A percentile compares a stretch with the other conserved stretches of the same genome.
These are phyloP conservation scores for Listronotus bonariensis DNA, from an alignment of 1,140 invertebrate genomes.

Conservation along the genomic window DNA sequence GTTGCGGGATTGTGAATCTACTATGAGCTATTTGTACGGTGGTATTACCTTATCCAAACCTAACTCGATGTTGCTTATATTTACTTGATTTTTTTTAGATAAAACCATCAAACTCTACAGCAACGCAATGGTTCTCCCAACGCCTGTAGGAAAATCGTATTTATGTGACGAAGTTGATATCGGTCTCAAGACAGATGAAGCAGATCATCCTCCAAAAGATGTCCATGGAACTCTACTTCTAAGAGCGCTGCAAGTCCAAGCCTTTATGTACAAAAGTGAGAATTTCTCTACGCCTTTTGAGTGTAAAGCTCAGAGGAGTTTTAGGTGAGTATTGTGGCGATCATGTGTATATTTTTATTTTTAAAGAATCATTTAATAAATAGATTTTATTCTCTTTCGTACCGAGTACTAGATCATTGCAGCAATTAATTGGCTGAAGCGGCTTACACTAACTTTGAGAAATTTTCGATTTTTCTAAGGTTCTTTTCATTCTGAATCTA, in stretches of 20 bases:
- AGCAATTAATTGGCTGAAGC: too few relatives aligned
- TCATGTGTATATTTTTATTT: too few relatives aligned
- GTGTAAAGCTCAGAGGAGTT: constrained; percentile 56
- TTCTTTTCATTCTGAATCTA: too few relatives aligned
- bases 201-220: constrained; percentile 52
- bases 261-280: constrained; percentile 68
- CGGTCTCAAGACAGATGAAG: constrained; percentile 56
- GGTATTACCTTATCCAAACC: too few relatives aligned
- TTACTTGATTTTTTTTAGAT: constrained; percentile 47
- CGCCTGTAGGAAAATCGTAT: constrained; percentile 83
- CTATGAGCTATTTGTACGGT: too few relatives aligned
- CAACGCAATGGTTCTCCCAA: constrained; percentile 73
- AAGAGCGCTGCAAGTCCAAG: constrained; percentile 56
- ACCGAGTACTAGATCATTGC: too few relatives aligned
- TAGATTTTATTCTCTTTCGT: too few relatives aligned
- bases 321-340: constrained; percentile 52
- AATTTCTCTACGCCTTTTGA: constrained; percentile 65
- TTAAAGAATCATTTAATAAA: too few relatives aligned
- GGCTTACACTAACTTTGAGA: too few relatives aligned
- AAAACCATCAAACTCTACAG: constrained; percentile 63
- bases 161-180: constrained; percentile 72
- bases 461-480: too few relatives aligned
- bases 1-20: too few relatives aligned
- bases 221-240: constrained; percentile 47
- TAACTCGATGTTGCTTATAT: too few relatives aligned